Evolutionary conservation across 2,888 invertebrate genomes (phyloP).

Genomic region (Campaea margaritaria): DNA sequence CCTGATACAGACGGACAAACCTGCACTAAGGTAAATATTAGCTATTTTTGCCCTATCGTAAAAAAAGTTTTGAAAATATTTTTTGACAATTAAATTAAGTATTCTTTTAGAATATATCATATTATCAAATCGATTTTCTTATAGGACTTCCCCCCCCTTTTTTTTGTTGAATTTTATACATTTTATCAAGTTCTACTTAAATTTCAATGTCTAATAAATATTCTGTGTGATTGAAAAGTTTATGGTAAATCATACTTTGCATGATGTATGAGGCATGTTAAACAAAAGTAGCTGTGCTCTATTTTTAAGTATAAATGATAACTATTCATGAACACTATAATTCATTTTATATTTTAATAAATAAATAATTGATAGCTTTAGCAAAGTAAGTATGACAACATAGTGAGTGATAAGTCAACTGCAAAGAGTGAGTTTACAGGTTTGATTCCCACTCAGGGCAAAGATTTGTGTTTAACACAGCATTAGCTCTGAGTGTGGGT

Average conservation of each 20-base stretch:
- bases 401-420: too few species aligned
- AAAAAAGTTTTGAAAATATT: constrained; percentile 1
- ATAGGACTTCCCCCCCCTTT: background rate
- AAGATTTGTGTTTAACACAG: too few species aligned
- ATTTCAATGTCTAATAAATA: background rate
- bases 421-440: too few species aligned
- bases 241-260: background rate
- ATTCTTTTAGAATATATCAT: constrained; percentile 4
- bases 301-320: background rate
- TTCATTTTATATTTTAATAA: too few species aligned
- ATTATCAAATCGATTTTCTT: background rate
- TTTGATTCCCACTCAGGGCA: too few species aligned
- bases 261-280: background rate
- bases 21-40: constrained; percentile 80
- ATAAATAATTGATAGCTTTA: too few species aligned
- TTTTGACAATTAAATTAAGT: constrained; percentile 5
- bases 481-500: too few species aligned
- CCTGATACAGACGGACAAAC: constrained; percentile 52
- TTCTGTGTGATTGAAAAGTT: background rate
- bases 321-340: too few species aligned
- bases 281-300: background rate
- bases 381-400: too few species aligned
- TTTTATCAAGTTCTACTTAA: background rate
- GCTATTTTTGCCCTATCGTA: constrained; percentile 28
- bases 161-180: background rate